Percentiles rank a stretch among this genome's conserved stretches.
Conservation (phyloP, 2,888 invertebrate genomes). For the Caenorhabditis wallacei region DNA sequence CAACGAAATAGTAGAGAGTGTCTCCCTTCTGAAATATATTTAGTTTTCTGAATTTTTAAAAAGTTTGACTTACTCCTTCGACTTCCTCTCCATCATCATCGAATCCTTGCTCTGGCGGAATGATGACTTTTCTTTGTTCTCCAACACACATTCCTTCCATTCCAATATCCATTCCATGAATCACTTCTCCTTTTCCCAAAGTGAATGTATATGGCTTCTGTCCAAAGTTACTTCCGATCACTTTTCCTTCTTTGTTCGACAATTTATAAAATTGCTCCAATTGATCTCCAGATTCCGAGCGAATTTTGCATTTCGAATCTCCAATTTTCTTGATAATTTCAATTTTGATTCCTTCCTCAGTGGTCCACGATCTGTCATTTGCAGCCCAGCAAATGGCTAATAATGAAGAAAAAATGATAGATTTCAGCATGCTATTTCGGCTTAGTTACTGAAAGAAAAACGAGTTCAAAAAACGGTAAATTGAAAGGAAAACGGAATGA, state of each 20-base stretch:
- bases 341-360: conserved; percentile 82
- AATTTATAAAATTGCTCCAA: conserved; percentile 82
- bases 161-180: conserved; percentile 80
- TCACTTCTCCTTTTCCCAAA: conserved; percentile 79
- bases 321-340: conserved; percentile 83
- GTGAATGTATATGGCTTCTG: conserved; percentile 81
- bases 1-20: conserved; percentile 82
- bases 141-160: conserved; percentile 81
- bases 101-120: conserved; percentile 80
- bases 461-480: conserved; percentile 8
- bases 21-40: conserved; percentile 73
- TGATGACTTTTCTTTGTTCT: conserved; percentile 79
- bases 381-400: conserved; percentile 20
- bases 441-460: conserved; percentile 46
- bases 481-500: background rate
- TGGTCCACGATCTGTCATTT: conserved; percentile 79
- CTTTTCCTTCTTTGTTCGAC: conserved; percentile 79
- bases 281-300: conserved; percentile 79
- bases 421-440: conserved; percentile 21
- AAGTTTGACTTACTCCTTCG: conserved; percentile 57
- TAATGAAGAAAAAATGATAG: conserved; percentile 4
- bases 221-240: conserved; percentile 82
- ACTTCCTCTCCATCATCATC: conserved; percentile 77
- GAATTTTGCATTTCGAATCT: conserved; percentile 81
- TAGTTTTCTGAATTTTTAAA: background rate